A percentile compares a stretch with the other conserved stretches of the same genome.
Conservation (phyloP, 2,797 vertebrate species). For the Neolamprologus multifasciatus region DNA sequence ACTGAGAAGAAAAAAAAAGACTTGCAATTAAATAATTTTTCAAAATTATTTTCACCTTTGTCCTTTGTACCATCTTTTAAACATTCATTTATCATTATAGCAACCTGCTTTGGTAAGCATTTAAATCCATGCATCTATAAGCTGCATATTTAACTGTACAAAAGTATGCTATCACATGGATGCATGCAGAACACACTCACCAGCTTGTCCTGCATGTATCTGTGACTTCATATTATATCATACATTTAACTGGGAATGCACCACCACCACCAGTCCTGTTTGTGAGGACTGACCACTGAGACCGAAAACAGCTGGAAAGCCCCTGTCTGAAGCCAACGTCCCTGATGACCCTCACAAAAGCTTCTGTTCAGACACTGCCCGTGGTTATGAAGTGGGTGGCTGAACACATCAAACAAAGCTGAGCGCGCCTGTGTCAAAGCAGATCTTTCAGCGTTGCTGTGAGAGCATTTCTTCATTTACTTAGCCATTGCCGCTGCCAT, state of each 20-base stretch:
- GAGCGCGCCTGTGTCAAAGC: not conserved
- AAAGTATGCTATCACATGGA: not conserved
- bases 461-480: not conserved
- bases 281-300: not conserved
- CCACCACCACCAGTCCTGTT: not conserved
- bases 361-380: slow-evolving; percentile 1
- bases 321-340: not conserved
- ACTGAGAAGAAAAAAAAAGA: not conserved
- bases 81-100: not conserved
- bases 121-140: not conserved
- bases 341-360: not conserved
- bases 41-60: not conserved
- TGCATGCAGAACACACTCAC: not conserved
- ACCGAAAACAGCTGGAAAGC: not conserved
- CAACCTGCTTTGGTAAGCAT: not conserved
- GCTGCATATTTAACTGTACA: not conserved
- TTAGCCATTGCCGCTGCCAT: not conserved
- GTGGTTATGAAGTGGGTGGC: not conserved
- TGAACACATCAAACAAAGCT: not conserved
- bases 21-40: not conserved
- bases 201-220: not conserved
- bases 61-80: not conserved
- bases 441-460: not conserved
- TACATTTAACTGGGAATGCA: not conserved
- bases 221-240: not conserved